Evolutionary conservation across 2,797 vertebrate genomes (phyloP).

Genomic region (Micromesistius poutassou): DNA sequence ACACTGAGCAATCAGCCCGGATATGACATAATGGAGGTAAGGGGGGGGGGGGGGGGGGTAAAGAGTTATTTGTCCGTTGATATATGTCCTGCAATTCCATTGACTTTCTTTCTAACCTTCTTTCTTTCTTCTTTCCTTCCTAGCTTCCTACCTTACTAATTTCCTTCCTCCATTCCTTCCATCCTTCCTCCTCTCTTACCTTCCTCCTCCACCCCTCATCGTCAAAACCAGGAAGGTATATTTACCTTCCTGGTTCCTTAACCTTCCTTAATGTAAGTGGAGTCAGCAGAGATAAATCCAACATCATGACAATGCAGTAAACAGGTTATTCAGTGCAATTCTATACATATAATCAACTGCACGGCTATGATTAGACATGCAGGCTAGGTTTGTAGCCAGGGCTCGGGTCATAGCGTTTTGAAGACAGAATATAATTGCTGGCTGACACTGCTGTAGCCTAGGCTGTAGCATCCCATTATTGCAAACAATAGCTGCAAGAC

Average conservation of each 20-base stretch:
- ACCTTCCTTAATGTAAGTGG: neutral
- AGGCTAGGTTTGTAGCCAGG: too few relatives aligned
- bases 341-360: neutral
- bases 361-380: neutral
- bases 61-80: neutral
- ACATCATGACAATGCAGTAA: neutral
- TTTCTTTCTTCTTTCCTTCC: neutral
- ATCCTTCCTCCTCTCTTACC: neutral
- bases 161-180: neutral
- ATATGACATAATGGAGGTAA: slow-evolving; percentile 20
- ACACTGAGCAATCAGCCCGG: slow-evolving; percentile 48
- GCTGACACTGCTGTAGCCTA: neutral
- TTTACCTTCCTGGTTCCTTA: neutral
- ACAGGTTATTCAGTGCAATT: neutral
- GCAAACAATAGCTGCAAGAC: slow-evolving; percentile 48
- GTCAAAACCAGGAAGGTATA: neutral
- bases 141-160: neutral
- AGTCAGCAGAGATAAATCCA: neutral
- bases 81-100: neutral
- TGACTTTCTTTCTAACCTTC: neutral
- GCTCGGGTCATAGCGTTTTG: too few relatives aligned
- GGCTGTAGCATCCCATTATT: slow-evolving; percentile 39
- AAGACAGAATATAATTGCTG: neutral
- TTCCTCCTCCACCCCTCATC: neutral
- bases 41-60: slow-evolving; percentile 3